These are phyloP conservation scores for Acanthosoma haemorrhoidale DNA, from an alignment of 2,888 invertebrate species.

Conservation along the genomic window DNA sequence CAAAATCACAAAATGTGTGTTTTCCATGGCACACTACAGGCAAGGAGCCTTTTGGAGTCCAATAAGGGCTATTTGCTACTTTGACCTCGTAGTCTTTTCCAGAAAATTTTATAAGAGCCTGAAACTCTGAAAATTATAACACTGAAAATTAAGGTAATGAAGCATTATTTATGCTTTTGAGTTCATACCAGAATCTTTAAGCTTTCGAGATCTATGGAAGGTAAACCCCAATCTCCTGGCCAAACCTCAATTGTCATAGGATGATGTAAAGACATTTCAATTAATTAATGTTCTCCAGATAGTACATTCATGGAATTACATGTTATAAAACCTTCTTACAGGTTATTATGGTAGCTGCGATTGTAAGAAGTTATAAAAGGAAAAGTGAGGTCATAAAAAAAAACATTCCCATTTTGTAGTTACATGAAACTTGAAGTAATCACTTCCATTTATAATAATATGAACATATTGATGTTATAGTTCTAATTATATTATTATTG, in stretches of 20 bases:
- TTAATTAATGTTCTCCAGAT: too few relatives aligned
- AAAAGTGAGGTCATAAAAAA: too few relatives aligned
- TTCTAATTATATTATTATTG: too few relatives aligned
- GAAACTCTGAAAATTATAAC: conserved; percentile 42
- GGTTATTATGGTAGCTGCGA: too few relatives aligned
- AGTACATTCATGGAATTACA: too few relatives aligned
- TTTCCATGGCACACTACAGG: conserved; percentile 56
- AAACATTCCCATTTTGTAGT: too few relatives aligned
- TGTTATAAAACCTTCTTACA: too few relatives aligned
- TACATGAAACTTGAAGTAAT: too few relatives aligned
- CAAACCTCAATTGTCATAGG: conserved; percentile 63
- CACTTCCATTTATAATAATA: too few relatives aligned
- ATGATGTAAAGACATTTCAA: conserved; percentile 31
- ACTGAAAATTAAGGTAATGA: background rate
- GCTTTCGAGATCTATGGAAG: conserved; percentile 78
- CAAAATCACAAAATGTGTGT: conserved; percentile 55
- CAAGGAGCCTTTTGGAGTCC: conserved; percentile 64
- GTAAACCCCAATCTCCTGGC: conserved; percentile 81
- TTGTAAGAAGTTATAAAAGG: too few relatives aligned
- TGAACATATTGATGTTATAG: too few relatives aligned
- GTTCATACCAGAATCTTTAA: conserved; percentile 66
- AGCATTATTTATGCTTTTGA: background rate
- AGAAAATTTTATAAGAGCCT: conserved; percentile 68
- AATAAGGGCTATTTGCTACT: conserved; percentile 63
- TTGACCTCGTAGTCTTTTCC: conserved; percentile 67